Evolutionary conservation across 2,888 invertebrate species (phyloP), one percentile per base, ranked within the genome.

Genomic region (Chironomus riparius): DNA sequence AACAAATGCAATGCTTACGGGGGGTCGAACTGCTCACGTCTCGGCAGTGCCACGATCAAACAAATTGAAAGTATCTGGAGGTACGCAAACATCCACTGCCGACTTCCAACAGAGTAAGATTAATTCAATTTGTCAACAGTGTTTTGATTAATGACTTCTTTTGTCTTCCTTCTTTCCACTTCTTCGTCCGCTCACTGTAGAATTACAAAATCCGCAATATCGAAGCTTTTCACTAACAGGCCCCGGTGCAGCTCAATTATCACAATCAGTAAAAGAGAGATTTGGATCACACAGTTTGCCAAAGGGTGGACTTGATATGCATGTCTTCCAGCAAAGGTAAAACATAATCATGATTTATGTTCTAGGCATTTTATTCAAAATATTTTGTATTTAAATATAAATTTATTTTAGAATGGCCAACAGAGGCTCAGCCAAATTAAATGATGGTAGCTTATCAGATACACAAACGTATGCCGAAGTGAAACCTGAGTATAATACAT

Each of bases 21-120:
- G 81, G 4, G 88, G 88, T 21, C 85, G 88, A 81, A 93, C 93
- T 5, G 93, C 93, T 65, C 92, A 93, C 85, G 93, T 93, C 48
- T 92, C 93, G 74, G 93, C 93, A 2, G 93, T 94, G 62, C 93
- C 93, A 7, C 87, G 93, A 80, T 92, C 93, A 0, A 80, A 80
- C 47, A 93, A 94, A 85, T 92, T 94, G 48, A 94, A 95, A 86
- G 92, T 94, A 24, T 93, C 94, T 6, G 94, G 94, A 12, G 95
- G 95, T 47, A 94, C 95, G 0, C 95, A 95, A 83, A 95, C 95
- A 6, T 91, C 93, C 80, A 91, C 91, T 48, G 91, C 91, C 79
- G 92, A 92, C 80, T 85, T 91, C 56, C 90, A 90, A 83, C 90
- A 88, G 81, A 89, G 90, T 90, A 82, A 87, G 88, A 85, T 77